These are phyloP conservation scores for Cettia cetti DNA, from an alignment of 2,113 vertebrate species.

Conservation along the genomic window DNA sequence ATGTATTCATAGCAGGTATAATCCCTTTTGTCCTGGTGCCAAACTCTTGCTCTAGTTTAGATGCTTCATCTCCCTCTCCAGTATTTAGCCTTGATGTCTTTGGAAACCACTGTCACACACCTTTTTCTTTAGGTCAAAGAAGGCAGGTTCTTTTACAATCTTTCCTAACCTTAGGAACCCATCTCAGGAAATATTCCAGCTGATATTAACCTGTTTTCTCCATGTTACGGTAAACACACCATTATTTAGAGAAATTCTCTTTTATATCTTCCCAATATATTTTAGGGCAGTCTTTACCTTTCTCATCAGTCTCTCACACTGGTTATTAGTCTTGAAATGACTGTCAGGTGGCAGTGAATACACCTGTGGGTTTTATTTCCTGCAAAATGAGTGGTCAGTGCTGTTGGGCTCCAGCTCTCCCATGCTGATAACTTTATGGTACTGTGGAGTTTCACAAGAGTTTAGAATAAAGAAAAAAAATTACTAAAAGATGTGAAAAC, in stretches of 20 bases:
- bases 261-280: not conserved
- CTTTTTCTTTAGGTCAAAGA: not conserved
- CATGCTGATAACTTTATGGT: rapidly evolving
- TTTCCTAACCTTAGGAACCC: not conserved
- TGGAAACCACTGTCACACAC: not conserved
- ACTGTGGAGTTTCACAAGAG: not conserved
- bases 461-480: not conserved
- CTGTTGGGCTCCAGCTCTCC: rapidly evolving
- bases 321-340: not conserved
- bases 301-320: not conserved
- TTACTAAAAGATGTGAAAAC: not conserved
- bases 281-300: not conserved
- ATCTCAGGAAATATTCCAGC: not conserved
- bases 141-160: not conserved
- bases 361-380: not conserved
- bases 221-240: not conserved
- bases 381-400: not conserved
- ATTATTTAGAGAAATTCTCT: not conserved
- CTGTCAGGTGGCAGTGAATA: not conserved
- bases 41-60: constrained; percentile 6
- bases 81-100: not conserved
- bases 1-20: constrained; percentile 51
- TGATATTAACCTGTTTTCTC: not conserved
- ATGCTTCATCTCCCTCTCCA: not conserved
- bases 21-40: constrained; percentile 55